Evolutionary conservation across 2,888 invertebrate species (phyloP).

Genomic region (Bugulina stolonifera): DNA sequence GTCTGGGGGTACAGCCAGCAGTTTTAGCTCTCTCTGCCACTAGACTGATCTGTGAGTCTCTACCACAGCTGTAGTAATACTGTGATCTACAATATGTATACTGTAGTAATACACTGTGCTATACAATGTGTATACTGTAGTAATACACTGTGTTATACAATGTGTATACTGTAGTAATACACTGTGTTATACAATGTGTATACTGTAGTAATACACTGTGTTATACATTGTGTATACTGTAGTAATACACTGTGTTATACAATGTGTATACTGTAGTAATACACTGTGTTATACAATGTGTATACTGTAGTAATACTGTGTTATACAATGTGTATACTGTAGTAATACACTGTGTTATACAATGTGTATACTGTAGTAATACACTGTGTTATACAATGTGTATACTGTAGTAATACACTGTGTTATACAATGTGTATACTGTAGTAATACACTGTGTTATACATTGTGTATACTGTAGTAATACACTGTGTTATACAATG

Average conservation of each 20-base stretch:
- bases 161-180: background rate
- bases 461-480: background rate
- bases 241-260: background rate
- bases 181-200: background rate
- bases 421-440: background rate
- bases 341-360: background rate
- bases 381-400: background rate
- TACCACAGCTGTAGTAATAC: conserved; percentile 29
- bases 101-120: background rate
- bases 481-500: background rate
- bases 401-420: background rate
- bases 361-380: background rate
- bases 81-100: conserved; percentile 27
- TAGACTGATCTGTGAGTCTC: conserved; percentile 27
- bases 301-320: background rate
- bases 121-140: background rate
- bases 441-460: background rate
- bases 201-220: background rate
- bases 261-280: background rate
- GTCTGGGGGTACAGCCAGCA: conserved; percentile 13
- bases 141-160: background rate
- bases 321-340: background rate
- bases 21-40: conserved; percentile 16
- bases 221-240: background rate
- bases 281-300: background rate